Conservation (phyloP, 2,888 invertebrate genomes). For the Xiphydria camelus region DNA sequence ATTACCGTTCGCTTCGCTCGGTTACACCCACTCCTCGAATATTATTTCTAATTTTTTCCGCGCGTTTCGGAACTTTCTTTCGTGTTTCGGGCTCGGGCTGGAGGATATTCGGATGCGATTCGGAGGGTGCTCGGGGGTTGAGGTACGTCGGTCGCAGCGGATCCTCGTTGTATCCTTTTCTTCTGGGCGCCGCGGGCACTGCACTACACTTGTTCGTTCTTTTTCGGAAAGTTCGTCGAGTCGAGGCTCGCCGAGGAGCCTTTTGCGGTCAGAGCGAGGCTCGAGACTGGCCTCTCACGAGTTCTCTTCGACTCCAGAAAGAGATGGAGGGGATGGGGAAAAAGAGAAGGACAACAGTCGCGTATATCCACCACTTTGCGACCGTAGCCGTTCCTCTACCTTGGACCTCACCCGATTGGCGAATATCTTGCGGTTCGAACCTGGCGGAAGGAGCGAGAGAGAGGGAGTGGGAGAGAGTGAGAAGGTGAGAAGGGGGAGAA, state of each 20-base stretch:
- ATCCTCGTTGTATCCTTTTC: background rate
- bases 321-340: constrained; percentile 6
- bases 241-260: constrained; percentile 20
- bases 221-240: constrained; percentile 18
- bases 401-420: constrained; percentile 19
- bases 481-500: background rate
- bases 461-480: background rate
- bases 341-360: background rate
- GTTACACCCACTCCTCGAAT: too few relatives aligned
- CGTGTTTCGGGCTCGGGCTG: background rate
- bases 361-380: background rate
- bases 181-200: constrained; percentile 29
- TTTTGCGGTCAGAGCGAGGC: constrained; percentile 46
- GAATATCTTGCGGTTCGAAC: constrained; percentile 17
- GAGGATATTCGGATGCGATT: constrained; percentile 2
- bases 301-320: constrained; percentile 9
- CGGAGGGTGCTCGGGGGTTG: background rate
- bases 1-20: too few relatives aligned
- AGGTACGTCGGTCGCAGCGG: background rate
- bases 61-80: constrained; percentile 9
- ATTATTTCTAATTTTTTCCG: too few relatives aligned
- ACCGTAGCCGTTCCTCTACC: constrained; percentile 17
- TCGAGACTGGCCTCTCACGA: constrained; percentile 42
- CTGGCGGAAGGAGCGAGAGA: background rate
- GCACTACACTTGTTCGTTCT: constrained; percentile 14